Evolutionary conservation across 1,140 invertebrate species (phyloP).

Genomic region (Euwallacea fornicatus): DNA sequence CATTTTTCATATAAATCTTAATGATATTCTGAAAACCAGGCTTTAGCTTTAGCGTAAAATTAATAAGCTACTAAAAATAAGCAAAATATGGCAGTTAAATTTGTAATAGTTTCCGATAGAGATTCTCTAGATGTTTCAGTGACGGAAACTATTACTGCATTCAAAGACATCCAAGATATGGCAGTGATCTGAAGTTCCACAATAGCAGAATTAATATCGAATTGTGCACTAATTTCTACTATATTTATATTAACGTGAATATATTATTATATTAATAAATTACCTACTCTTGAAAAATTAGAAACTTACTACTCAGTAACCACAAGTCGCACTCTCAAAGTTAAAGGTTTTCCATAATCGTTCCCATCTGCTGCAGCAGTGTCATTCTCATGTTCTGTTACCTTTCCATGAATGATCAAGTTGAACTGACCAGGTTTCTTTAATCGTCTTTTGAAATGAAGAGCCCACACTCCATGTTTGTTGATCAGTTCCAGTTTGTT

Average conservation of each 20-base stretch:
- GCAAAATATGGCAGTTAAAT: constrained; percentile 7
- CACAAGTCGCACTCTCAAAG: constrained; percentile 55
- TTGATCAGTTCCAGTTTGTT: constrained; percentile 68
- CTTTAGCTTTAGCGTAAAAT: neutral
- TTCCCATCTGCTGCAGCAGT: constrained; percentile 43
- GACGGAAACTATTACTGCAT: no score
- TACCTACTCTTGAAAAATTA: neutral
- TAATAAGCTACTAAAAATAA: neutral
- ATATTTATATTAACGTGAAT: no score
- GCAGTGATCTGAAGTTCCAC: neutral
- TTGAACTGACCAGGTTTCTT: constrained; percentile 60
- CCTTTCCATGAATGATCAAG: constrained; percentile 60
- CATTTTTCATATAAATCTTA: neutral
- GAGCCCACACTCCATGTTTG: constrained; percentile 63
- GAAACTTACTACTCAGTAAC: constrained; percentile 29
- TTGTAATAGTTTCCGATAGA: neutral
- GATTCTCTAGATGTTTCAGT: neutral
- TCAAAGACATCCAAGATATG: neutral
- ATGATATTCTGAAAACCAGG: neutral
- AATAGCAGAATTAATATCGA: neutral
- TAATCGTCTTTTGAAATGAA: constrained; percentile 64
- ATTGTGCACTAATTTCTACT: no score
- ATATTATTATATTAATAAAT: constrained; percentile 15
- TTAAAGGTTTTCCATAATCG: constrained; percentile 61
- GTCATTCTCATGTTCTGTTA: constrained; percentile 46